Evolutionary conservation across 2,113 vertebrate species (phyloP).

Genomic region (Cranoglanis bouderius): DNA sequence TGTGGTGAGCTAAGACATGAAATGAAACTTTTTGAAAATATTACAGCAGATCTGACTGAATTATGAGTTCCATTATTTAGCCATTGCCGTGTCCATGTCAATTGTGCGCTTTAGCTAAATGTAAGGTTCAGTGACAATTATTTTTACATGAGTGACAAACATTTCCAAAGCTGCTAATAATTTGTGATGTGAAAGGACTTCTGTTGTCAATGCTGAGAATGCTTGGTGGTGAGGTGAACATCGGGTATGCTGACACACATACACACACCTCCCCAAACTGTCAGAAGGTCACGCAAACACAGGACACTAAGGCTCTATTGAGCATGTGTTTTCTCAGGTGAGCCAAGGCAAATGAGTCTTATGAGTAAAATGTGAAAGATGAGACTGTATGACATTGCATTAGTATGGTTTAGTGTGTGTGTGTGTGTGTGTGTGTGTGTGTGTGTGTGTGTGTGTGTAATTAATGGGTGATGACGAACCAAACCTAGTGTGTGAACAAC

Average conservation of each 20-base stretch:
- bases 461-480: conserved; percentile 65
- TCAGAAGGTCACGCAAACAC: conserved; percentile 48
- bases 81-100: background rate
- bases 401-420: conserved; percentile 55
- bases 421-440: conserved; percentile 13
- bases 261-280: background rate
- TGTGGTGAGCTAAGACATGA: background rate
- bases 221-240: background rate
- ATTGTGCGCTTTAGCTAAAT: conserved; percentile 8
- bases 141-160: conserved; percentile 7
- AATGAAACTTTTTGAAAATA: conserved; percentile 13
- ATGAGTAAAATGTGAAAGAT: conserved; percentile 46
- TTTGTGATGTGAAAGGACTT: background rate
- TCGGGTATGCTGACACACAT: background rate
- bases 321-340: conserved; percentile 66
- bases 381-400: conserved; percentile 43
- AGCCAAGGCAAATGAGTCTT: conserved; percentile 47
- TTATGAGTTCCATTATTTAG: conserved; percentile 22
- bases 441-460: conserved; percentile 33
- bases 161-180: background rate
- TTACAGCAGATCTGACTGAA: conserved; percentile 5
- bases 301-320: conserved; percentile 49
- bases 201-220: conserved; percentile 24
- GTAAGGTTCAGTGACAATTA: background rate
- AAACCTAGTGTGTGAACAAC: conserved; percentile 46